Conservation (phyloP, 2,797 vertebrate genomes). For the Sebastes nivosus region DNA sequence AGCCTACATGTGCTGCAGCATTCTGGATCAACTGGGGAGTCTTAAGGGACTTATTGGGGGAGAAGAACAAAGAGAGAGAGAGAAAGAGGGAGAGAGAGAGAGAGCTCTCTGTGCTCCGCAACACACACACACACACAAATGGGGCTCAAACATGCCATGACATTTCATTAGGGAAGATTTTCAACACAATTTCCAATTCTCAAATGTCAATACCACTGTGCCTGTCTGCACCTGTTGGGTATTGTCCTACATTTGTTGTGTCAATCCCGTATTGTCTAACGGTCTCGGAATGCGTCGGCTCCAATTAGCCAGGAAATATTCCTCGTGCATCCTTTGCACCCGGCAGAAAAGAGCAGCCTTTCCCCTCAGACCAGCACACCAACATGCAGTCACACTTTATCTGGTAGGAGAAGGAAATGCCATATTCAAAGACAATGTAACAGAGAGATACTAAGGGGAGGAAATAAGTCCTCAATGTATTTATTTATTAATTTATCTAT, state of each 20-base stretch:
- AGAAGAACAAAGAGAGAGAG: too few relatives aligned
- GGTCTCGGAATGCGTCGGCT: background rate
- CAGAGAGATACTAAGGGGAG: too few relatives aligned
- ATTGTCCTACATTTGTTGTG: slow-evolving; percentile 13
- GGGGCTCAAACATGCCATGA: slow-evolving; percentile 19
- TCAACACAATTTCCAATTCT: slow-evolving; percentile 7
- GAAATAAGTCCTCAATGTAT: too few relatives aligned
- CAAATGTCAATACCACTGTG: slow-evolving; percentile 24
- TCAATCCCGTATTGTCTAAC: slow-evolving; percentile 10
- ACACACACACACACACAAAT: background rate
- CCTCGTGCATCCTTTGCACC: background rate
- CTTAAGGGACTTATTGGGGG: too few relatives aligned
- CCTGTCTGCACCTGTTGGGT: slow-evolving; percentile 8
- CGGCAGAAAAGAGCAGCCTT: background rate
- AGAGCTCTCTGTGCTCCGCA: too few relatives aligned
- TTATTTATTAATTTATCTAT: too few relatives aligned
- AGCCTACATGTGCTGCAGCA: too few relatives aligned
- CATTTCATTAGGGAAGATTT: slow-evolving; percentile 38
- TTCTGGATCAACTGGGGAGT: too few relatives aligned
- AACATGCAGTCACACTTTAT: background rate
- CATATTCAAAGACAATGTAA: too few relatives aligned
- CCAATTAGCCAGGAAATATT: slow-evolving; percentile 24
- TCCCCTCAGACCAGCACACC: background rate
- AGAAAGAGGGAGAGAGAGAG: too few relatives aligned
- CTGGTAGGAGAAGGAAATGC: too few relatives aligned